Percentiles rank a stretch among this genome's conserved stretches.
phyloP scores from a whole-genome alignment of 2,797 vertebrate genomes.

The Rhincodon typus region DNA sequence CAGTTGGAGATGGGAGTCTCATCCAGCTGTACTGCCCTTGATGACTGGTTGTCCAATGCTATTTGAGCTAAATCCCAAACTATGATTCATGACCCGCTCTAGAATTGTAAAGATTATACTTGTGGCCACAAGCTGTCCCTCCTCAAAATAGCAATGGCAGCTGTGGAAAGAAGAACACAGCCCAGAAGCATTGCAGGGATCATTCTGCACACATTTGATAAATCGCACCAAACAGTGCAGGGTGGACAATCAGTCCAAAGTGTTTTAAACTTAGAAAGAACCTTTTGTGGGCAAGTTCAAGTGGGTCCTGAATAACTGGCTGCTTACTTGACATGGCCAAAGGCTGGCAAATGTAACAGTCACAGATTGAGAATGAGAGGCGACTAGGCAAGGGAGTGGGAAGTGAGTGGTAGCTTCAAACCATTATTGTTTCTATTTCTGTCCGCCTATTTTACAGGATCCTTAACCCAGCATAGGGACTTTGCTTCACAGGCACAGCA shows the following conservation, averaged over 20 bases:
- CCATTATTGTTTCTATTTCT: neutral
- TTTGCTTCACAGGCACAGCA: neutral
- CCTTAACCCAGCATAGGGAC: neutral
- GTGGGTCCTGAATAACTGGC: neutral
- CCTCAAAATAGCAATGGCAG: neutral
- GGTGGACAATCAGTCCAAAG: neutral
- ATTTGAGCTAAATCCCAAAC: neutral
- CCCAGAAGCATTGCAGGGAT: neutral
- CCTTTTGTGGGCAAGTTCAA: neutral
- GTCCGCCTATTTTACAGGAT: neutral
- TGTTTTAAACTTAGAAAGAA: neutral
- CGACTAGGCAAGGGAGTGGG: no score
- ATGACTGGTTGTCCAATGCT: neutral
- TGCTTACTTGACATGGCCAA: neutral
- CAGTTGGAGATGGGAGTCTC: neutral
- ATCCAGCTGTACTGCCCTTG: neutral
- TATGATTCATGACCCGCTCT: no score
- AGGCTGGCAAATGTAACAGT: no score
- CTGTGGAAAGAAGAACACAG: neutral
- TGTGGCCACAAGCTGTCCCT: no score
- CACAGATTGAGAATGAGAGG: no score
- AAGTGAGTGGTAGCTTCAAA: neutral
- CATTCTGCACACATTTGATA: neutral
- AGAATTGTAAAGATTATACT: neutral
- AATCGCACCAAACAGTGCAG: neutral